Evolutionary conservation across 2,888 invertebrate species (phyloP), one percentile per base, ranked within the genome.

Genomic region (Clivina fossor): DNA sequence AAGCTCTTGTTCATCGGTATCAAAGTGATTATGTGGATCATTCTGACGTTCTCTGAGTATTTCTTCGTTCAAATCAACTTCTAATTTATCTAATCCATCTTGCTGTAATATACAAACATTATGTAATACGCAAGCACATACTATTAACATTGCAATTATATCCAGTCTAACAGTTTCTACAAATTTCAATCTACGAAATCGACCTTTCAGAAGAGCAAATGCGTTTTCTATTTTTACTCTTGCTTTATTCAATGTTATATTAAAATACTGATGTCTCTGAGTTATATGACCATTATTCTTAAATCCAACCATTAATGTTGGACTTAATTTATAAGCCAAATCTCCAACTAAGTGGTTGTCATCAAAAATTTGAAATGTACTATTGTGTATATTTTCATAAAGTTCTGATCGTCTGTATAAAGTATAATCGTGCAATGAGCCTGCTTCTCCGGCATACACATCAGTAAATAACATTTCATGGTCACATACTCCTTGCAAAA

Each of bases 381-480:
- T 48, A 44, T 30, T 43, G 18, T 38, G 15, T 22, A 63, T 60
- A 19, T 40, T 51, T 22, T 24, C n/a, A 15, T 8, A 58, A 5
- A 60, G 37, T 44, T 63, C 61, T 16, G 62, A 62, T 53, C 57
- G 58, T 26, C 55, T 26, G 54, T 58, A 61, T 9, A 63, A 46
- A 28, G 56, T 35, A 13, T 28, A 26, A 33, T 62, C 62, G 48
- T 62, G 62, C 18, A 62, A 49, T 15, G 58, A 62, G 2, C 62
- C 58, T 15, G 56, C 53, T 56, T 62, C 61, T 15, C 62, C 63
- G 32, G 60, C 50, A 57, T 62, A 63, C 24, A 58, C 54, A 56
- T 63, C 54, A 7, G 46, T 61, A 40, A 63, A 62, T 30, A 58
- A 49, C 40, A 56, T 60, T 43, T 24, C 20, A 28, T 60, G 41